Base-by-base conservation (phyloP, 2,888 invertebrate species). In the Bimastos eiseni region DNA sequence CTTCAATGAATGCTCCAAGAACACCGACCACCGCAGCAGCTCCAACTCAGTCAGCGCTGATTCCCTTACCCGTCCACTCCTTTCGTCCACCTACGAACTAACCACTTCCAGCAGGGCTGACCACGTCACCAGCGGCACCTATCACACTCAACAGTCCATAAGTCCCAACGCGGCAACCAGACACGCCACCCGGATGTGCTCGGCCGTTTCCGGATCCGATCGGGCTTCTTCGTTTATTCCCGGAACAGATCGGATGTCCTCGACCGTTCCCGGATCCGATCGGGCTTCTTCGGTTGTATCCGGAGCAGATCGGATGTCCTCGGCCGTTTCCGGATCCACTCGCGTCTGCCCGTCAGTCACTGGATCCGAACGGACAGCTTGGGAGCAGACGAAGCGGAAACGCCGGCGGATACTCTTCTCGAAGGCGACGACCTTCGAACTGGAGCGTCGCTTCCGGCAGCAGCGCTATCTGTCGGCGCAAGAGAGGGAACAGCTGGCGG, bases 381-480 rank as follows among this genome's bases (percentile, higher is more conserved):
- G 30, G n/a, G 70, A 70, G 8, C 70, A 70, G 70, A 70, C 70
- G 34, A 86, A 86, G 86, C 34, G 86, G 86, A 86, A 86, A 86
- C 86, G 86, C 36, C 86, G 86, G 36, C 34, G 86, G 36, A 86
- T 86, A 24, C 86, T 86, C 36, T 86, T 86, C 37, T 86, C 86
- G 11, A 86, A 86, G 86, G 17, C 86, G 86, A 86, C 86, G 86
- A 86, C 86, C 86, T 86, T 86, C 36, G 86, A 86, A 86, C 86
- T 86, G 8, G 86, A 86, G 86, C 86, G 86, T 24, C 86, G 86
- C 34, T 86, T 86, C 37, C 86, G 86, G 0, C 86, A 86, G 86
- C 86, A 86, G 86, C 86, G 86, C 86, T 86, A 86, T 36, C 86
- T 86, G 33, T 86, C 86, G 86, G 86, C 86, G 86, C 86, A 86